Evolutionary conservation across 2,888 invertebrate genomes (phyloP), one percentile per base, ranked within the genome.

Genomic region (Volucella inanis): DNA sequence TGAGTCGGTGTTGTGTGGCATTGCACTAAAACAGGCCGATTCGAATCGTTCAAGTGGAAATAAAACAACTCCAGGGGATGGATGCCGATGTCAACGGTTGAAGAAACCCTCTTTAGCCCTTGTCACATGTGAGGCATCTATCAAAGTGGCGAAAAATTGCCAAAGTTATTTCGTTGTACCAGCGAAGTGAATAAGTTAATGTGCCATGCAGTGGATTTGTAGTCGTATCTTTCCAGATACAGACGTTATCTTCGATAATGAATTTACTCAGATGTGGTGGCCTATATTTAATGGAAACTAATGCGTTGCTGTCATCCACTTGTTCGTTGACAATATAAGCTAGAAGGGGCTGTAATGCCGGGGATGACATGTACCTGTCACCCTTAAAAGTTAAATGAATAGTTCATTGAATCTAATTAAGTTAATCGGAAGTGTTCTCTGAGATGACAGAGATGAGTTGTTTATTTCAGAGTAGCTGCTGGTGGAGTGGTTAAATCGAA

Each of bases 271-370:
- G 86, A 82, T 86, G 82, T 86, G 22, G 22, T 22, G 86, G 82
- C 86, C 86, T 82, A 86, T 59, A 86, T 86, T 86, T 86, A 86
- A 86, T 86, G 82, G 86, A 86, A 86, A 86, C 82, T 86, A 86
- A 86, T 86, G 86, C 64, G 86, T 74, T 70, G 77, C 86, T 86
- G 86, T 86, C 86, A 86, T 74, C 86, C 82, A 82, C 86, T 86
- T 86, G 82, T 74, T 82, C 72, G 61, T n/a, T 80, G 76, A 55
- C 43, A 47, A 64, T 72, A 9, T 71, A 39, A 59, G 49, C 49
- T 14, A 6, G 22, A 14, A 61, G 52, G 67, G 39, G 68, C 49
- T 61, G 3, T 39, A 47, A 68, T 70, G 54, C 43, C 38, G 3
- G 67, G 50, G 45, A 62, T 65, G 82, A 82, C 65, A 74, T 76